Evolutionary conservation across 2,888 invertebrate genomes (phyloP), one percentile per base, ranked within the genome.

Genomic region (Agrochola circellaris): DNA sequence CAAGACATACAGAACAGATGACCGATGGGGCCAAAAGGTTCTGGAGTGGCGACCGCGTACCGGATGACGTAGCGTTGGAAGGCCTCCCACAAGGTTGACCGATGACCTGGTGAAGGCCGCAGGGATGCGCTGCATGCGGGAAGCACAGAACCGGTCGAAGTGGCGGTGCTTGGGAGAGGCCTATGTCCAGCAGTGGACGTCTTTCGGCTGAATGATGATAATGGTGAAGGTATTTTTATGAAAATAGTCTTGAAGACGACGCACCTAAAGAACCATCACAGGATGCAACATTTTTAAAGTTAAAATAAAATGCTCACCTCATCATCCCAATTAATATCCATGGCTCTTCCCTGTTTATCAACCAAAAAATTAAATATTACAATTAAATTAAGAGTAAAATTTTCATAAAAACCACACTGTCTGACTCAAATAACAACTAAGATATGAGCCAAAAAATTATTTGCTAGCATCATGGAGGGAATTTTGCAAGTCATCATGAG

Each of bases 241-340:
- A 64, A 73, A 56, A 8, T 34, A 64, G 23, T 51, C 34, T 26
- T 72, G 72, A 79, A 78, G 58, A 79, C 72, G 65, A 15, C 9
- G 77, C 61, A 56, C 45, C 72, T 72, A n/a, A 6, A 45, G 26
- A 61, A 73, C 72, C n/a, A 23, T 61, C 54, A 75, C 4, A 42
- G 45, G 11, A 56, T 23, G 3, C 30, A 13, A 80, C 11, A 56
- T 51, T 20, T 66, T 48, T 48, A 45, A 60, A 56, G 30, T 60
- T 54, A 65, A 68, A 68, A 48, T 34, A 9, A 61, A 42, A n/a
- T 26, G 64, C 80, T 83, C 71, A 83, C 83, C 70, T 77, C 79
- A 23, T 85, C 85, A 45, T 82, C 81, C 73, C 76, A 77, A 81
- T 81, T 73, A 9, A 74, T 38, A 68, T 77, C 62, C 72, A 84